Conservation (phyloP, 2,113 vertebrate genomes). For the Aplodontia rufa region DNA sequence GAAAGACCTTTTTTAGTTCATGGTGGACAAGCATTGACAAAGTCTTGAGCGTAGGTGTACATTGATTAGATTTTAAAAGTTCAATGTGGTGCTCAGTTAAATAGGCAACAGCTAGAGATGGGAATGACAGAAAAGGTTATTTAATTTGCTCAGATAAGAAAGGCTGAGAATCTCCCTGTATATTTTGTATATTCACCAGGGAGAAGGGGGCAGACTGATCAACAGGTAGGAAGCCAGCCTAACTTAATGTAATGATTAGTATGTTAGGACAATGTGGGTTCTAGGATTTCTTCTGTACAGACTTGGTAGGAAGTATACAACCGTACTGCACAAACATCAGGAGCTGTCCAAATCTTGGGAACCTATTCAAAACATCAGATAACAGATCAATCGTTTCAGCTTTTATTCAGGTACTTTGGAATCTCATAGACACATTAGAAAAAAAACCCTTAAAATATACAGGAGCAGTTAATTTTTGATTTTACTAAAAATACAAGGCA, state of each 20-base stretch:
- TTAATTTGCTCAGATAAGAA: not conserved
- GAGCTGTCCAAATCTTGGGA: not conserved
- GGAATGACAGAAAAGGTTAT: not conserved
- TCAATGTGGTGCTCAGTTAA: not conserved
- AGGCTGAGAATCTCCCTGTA: not conserved
- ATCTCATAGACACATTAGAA: not conserved
- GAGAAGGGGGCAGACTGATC: not conserved
- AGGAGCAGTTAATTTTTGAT: not conserved
- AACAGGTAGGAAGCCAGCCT: not conserved
- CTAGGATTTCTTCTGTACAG: not conserved
- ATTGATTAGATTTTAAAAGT: not conserved
- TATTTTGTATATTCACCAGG: not conserved
- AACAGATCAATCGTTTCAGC: not conserved
- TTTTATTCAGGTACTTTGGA: not conserved
- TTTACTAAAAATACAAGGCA: constrained; percentile 13
- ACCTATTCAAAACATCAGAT: not conserved
- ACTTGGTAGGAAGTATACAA: not conserved
- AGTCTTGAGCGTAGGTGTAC: not conserved
- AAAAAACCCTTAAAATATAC: not conserved
- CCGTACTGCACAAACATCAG: too few relatives aligned
- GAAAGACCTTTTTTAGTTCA: not conserved
- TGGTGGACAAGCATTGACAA: not conserved
- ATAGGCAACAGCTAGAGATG: not conserved
- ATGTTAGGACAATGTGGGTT: not conserved
- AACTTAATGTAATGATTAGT: not conserved